Conservation (phyloP, 2,888 invertebrate genomes). For the Eupithecia dodoneata region DNA sequence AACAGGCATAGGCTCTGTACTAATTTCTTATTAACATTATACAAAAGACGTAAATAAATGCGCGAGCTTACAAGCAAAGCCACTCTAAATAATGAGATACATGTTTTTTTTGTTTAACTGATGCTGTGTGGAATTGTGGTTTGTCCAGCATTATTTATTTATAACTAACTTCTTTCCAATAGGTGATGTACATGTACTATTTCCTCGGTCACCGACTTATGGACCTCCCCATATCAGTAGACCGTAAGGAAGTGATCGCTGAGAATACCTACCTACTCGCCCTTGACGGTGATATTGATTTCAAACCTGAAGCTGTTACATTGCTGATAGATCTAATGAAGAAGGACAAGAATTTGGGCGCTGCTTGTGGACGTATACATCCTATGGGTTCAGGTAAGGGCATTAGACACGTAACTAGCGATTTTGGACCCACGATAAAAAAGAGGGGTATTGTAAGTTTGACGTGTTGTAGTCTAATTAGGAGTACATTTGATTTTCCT, state of each 20-base stretch:
- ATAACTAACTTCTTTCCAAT: neutral
- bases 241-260: conserved; percentile 87
- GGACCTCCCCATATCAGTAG: conserved; percentile 85
- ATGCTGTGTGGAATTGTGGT: no score
- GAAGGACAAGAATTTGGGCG: conserved; percentile 90
- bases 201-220: conserved; percentile 91
- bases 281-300: conserved; percentile 95
- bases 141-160: no score
- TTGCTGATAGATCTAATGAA: conserved; percentile 94
- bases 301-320: conserved; percentile 91
- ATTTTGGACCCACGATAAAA: neutral
- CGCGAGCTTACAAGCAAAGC: neutral
- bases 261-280: conserved; percentile 93
- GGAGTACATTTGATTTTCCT: no score
- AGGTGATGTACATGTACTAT: conserved; percentile 97
- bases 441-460: neutral
- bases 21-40: no score
- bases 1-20: no score
- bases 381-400: conserved; percentile 88
- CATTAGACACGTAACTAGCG: neutral
- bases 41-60: no score
- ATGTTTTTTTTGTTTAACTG: no score
- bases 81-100: no score
- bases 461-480: neutral
- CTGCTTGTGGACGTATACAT: conserved; percentile 95